Percentiles rank a stretch among this genome's conserved stretches.
phyloP scores from a whole-genome alignment of 1,140 invertebrate genomes.

The Pogonognathellus flavescens region DNA sequence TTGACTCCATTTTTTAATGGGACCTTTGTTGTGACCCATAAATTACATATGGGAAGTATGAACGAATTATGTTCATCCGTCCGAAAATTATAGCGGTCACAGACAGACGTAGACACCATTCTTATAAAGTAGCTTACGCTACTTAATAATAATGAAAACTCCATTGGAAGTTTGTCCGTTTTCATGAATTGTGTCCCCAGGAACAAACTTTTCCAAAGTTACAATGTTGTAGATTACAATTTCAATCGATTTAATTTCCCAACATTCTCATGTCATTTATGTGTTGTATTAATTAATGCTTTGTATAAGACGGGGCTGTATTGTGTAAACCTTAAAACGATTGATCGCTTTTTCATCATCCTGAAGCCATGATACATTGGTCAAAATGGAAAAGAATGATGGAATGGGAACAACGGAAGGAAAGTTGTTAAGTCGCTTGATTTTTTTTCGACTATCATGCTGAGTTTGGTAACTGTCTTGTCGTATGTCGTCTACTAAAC shows the following conservation, averaged over 20 bases:
- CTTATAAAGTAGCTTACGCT: no score
- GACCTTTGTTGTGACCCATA: no score
- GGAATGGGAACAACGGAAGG: constrained; percentile 48
- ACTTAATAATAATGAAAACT: constrained; percentile 70
- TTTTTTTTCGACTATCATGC: constrained; percentile 53
- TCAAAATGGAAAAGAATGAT: constrained; percentile 35
- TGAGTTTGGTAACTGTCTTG: neutral
- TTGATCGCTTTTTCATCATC: constrained; percentile 52
- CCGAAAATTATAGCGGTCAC: no score
- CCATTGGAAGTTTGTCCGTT: constrained; percentile 67
- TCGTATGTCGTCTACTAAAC: constrained; percentile 29
- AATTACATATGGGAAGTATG: no score
- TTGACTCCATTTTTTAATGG: no score
- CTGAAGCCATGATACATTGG: constrained; percentile 58
- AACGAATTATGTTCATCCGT: no score
- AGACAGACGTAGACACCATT: no score
- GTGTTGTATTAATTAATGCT: no score
- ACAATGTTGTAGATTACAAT: constrained; percentile 66
- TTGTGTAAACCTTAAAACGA: constrained; percentile 57
- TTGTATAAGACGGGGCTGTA: no score
- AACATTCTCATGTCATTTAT: no score
- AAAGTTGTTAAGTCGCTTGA: constrained; percentile 58
- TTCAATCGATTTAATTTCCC: neutral
- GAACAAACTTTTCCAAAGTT: constrained; percentile 68
- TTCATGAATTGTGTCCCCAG: constrained; percentile 68